These are phyloP conservation scores for Neoascia interrupta DNA, from an alignment of 2,888 invertebrate species.

Conservation along the genomic window DNA sequence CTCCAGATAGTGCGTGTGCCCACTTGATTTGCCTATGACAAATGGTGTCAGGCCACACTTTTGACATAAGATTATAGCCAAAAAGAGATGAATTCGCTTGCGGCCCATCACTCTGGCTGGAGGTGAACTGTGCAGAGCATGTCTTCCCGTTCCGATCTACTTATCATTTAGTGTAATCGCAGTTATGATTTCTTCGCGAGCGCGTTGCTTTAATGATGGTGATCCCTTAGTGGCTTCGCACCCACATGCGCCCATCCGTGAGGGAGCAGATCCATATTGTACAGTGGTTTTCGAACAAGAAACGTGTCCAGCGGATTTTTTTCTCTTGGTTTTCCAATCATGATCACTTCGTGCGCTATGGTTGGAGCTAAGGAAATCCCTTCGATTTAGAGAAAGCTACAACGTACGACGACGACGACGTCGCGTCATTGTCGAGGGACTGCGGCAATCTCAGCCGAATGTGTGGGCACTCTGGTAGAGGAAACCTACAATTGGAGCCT, in stretches of 20 bases:
- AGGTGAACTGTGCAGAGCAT: slow-evolving; percentile 19
- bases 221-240: slow-evolving; percentile 68
- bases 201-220: slow-evolving; percentile 56
- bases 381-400: slow-evolving; percentile 52
- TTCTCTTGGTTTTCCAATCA: slow-evolving; percentile 10
- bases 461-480: slow-evolving; percentile 52
- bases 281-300: background rate
- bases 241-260: slow-evolving; percentile 66
- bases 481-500: slow-evolving; percentile 68
- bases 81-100: slow-evolving; percentile 60
- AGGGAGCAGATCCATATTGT: slow-evolving; percentile 56
- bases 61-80: slow-evolving; percentile 65
- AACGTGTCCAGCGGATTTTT: slow-evolving; percentile 59
- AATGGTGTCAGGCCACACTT: slow-evolving; percentile 63
- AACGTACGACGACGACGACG: slow-evolving; percentile 7
- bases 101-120: slow-evolving; percentile 15
- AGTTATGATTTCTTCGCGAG: slow-evolving; percentile 61
- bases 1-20: slow-evolving; percentile 64
- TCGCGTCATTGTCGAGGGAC: background rate
- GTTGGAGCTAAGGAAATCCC: slow-evolving; percentile 46
- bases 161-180: slow-evolving; percentile 67
- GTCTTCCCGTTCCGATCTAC: slow-evolving; percentile 64
- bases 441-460: slow-evolving; percentile 43
- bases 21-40: slow-evolving; percentile 64
- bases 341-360: slow-evolving; percentile 61